Base-by-base conservation (phyloP, 2,888 invertebrate genomes). In the Dichetophora obliterata region DNA sequence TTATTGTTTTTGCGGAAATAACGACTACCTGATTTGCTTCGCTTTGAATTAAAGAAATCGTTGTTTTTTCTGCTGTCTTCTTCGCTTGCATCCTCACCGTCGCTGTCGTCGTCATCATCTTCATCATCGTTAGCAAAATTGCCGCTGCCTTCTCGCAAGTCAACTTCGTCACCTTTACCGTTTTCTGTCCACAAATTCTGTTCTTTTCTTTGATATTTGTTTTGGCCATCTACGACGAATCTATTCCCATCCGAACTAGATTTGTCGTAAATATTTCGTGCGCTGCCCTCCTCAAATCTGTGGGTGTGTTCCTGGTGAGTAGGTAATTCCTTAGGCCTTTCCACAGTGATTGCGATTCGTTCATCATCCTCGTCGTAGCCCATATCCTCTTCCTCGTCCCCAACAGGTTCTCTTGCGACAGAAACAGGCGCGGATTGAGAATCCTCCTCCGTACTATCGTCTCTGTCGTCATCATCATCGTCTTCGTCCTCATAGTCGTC, bases 1-100 rank as follows among this genome's bases (percentile, higher is more conserved):
- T 90, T 89, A 57, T 88, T 85, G 73, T 88, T 89, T 83, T 89
- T 88, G 43, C 89, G 87, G 80, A 89, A 89, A 79, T 90, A 90
- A 34, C 87, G 88, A 81, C 84, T 86, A 27, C 84, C 84, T 52
- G 84, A 83, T 79, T 85, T 86, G 54, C 84, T 82, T 52, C 85
- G 86, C 48, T 85, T 86, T 22, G 86, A 84, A 78, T 85, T 86
- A 81, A 87, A 88, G 82, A 85, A 86, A 80, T 86, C 85, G 81
- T 85, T 84, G 76, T 80, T 82, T 75, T 82, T 81, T 31, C 75
- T 85, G 77, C 85, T 84, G 80, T 86, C 85, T 81, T 85, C 81
- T 80, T 86, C 86, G 82, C 87, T 87, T 81, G 79, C 83, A 74
- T 86, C 86, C 80, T 86, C 86, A 75, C 83, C 85, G 22, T 83